Conservation (phyloP, 1,140 invertebrate species). For the Oncopodura yosiiana region DNA sequence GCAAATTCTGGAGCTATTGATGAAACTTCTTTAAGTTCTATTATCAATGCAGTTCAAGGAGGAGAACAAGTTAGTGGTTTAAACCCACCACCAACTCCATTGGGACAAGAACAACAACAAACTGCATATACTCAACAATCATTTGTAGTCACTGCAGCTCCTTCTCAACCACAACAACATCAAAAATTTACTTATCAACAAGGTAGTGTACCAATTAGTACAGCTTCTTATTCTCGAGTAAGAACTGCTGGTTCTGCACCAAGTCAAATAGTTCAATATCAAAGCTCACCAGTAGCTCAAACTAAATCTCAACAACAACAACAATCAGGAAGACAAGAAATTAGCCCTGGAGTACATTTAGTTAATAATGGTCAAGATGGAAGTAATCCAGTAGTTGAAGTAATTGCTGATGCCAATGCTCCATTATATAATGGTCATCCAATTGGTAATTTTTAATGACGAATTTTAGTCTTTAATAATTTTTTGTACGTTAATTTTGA, state of each 20-base stretch:
- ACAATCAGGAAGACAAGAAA: not conserved
- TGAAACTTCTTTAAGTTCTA: not conserved
- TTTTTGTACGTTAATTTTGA: too few species aligned
- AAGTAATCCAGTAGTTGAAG: constrained; percentile 31
- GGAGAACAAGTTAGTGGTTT: not conserved
- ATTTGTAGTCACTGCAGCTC: not conserved
- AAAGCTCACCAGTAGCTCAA: not conserved
- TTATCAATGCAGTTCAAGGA: not conserved
- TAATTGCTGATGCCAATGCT: constrained; percentile 28
- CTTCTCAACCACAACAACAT: constrained; percentile 2
- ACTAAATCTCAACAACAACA: not conserved
- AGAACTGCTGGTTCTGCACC: not conserved
- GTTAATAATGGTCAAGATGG: constrained; percentile 15
- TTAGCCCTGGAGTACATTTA: constrained; percentile 15
- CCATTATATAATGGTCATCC: constrained; percentile 32
- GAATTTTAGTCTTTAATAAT: too few species aligned
- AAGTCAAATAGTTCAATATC: not conserved
- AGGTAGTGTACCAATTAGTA: not conserved
- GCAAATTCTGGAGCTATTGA: too few species aligned
- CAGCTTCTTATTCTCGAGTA: not conserved
- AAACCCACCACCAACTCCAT: not conserved
- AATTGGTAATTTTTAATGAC: too few species aligned
- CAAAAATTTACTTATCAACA: constrained; percentile 7
- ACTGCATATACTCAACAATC: not conserved
- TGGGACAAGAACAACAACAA: not conserved